Conservation (phyloP, 2,113 vertebrate species). For the Haplochromis burtoni region DNA sequence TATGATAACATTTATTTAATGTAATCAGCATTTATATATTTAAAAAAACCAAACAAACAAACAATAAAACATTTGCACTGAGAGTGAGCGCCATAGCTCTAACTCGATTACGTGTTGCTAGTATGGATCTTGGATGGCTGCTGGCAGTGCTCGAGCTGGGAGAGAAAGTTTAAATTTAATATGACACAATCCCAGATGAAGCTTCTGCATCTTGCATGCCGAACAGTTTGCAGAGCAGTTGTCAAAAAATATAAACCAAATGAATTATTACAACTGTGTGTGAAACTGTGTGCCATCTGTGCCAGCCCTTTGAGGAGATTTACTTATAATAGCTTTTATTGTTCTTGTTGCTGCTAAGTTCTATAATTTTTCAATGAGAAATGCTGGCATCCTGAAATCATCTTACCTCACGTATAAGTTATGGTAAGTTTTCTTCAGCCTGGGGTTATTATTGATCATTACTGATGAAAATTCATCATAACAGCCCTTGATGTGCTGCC, state of each 20-base stretch:
- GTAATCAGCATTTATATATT: neutral
- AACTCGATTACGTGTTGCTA: neutral
- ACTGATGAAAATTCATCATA: neutral
- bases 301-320: neutral
- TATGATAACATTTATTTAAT: neutral
- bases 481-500: neutral
- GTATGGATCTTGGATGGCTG: neutral
- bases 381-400: neutral
- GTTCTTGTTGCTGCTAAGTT: neutral
- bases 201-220: neutral
- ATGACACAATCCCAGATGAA: slow-evolving; percentile 25
- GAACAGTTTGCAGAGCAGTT: neutral
- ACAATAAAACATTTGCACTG: neutral
- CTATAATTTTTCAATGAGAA: neutral
- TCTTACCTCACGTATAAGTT: neutral
- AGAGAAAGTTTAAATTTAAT: slow-evolving; percentile 2
- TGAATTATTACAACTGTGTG: slow-evolving; percentile 14
- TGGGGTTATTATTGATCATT: neutral
- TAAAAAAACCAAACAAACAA: too few relatives aligned
- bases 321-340: neutral
- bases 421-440: neutral
- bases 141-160: neutral
- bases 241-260: slow-evolving; percentile 18
- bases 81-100: neutral
- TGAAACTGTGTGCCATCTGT: slow-evolving; percentile 29